Evolutionary conservation across 2,797 vertebrate species (phyloP).

Genomic region (Thunnus albacares): DNA sequence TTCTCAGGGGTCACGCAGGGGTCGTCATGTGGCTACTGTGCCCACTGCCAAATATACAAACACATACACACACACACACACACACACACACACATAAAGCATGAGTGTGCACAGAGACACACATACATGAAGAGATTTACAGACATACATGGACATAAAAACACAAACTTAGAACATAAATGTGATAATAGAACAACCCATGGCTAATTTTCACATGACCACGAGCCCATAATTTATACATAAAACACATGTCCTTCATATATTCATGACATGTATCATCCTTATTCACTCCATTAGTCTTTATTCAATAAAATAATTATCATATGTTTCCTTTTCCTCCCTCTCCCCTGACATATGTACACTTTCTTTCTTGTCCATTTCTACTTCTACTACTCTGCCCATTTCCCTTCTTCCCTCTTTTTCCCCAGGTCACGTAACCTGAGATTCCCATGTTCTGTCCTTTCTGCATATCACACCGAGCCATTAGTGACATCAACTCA

Average conservation of each 20-base stretch:
- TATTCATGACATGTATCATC: conserved; percentile 5
- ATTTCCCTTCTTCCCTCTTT: conserved; percentile 11
- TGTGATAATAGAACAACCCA: conserved; percentile 13
- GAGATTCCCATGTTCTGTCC: conserved; percentile 86
- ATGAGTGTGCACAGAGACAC: conserved; percentile 26
- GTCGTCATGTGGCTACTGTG: conserved; percentile 84
- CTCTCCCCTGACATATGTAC: neutral
- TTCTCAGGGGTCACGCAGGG: conserved; percentile 83
- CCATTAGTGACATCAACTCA: conserved; percentile 93
- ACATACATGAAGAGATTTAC: conserved; percentile 29
- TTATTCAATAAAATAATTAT: conserved; percentile 20
- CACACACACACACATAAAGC: conserved; percentile 24
- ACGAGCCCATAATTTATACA: neutral
- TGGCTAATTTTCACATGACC: conserved; percentile 27
- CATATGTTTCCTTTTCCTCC: neutral
- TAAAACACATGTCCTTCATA: conserved; percentile 11
- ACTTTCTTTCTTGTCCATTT: conserved; percentile 17
- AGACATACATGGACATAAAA: conserved; percentile 15
- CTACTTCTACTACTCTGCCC: conserved; percentile 9
- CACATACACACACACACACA: conserved; percentile 47
- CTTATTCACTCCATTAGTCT: conserved; percentile 20
- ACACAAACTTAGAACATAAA: conserved; percentile 24
- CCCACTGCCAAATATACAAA: conserved; percentile 75
- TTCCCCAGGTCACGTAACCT: conserved; percentile 88
- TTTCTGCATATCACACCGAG: conserved; percentile 87